Evolutionary conservation across 2,113 vertebrate genomes (phyloP), one percentile per base, ranked within the genome.

Genomic region (Xenopus laevis): DNA sequence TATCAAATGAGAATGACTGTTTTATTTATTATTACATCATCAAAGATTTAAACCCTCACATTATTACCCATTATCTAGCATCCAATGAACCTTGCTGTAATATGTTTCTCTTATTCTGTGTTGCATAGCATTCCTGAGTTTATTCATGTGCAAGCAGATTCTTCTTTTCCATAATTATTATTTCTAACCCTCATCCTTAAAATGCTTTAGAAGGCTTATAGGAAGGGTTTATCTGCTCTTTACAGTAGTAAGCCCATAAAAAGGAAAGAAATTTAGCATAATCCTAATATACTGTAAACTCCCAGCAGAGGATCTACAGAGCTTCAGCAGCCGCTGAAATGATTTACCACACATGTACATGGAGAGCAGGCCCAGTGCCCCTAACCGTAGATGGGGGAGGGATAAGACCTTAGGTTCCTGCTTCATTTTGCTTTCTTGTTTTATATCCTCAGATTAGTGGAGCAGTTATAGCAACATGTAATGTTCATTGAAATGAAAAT

Each of bases 161-260:
- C 10, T 10, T 50, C 47, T 50, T 50, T 16, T 50, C 47, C 44
- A 33, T 60, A 61, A 68, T 74, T 23, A 59, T 67, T 40, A 74
- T 59, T 67, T 68, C 30, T 46, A 62, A 58, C 58, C 59, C 17
- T 68, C 15, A 10, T 68, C 58, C 21, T 13, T 68, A 69, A 63
- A 75, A 59, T 17, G 27, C 57, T 50, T 23, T 16, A 53, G n/a
- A 30, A 27, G 65, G 73, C 62, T 75, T 75, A 75, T 16, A 65
- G 4, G 10, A 33, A 40, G 73, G 59, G 10, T 75, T 75, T 75
- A 75, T 62, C 58, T 75, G 65, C 73, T 68, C 62, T 61, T 61
- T 75, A 59, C 73, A 21, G 65, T 63, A 55, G 27, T 75, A 75
- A 75, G 69, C 58, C 73, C 58, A 45, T 68, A 75, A 75, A 69